Conservation (phyloP, 1,140 invertebrate species). For the Sitodiplosis mosellana region DNA sequence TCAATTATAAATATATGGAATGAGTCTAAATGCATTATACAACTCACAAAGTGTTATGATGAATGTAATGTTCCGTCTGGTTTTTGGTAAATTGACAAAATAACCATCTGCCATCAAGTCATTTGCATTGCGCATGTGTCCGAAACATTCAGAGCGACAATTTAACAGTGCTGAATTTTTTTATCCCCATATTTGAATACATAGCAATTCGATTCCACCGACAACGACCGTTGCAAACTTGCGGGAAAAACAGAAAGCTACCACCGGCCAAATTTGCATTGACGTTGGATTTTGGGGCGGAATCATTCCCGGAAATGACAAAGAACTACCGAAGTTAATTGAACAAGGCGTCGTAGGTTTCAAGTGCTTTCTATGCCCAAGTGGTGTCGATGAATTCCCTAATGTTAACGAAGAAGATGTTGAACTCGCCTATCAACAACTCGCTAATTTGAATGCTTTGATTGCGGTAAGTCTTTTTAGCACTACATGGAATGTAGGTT, state of each 20-base stretch:
- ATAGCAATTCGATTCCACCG: conserved; percentile 48
- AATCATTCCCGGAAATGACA: conserved; percentile 42
- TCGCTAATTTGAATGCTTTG: conserved; percentile 33
- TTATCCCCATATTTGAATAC: conserved; percentile 6
- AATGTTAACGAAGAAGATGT: conserved; percentile 35
- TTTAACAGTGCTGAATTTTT: not conserved
- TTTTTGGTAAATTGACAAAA: not conserved
- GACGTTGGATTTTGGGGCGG: conserved; percentile 63
- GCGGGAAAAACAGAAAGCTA: conserved; percentile 34
- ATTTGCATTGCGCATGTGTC: not conserved
- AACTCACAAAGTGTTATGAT: not conserved
- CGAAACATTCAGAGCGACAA: no score
- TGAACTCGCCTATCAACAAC: conserved; percentile 29
- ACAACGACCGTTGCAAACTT: conserved; percentile 43
- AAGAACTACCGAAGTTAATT: conserved; percentile 36
- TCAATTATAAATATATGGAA: no score
- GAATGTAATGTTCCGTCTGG: no score
- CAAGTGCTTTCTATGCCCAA: conserved; percentile 51
- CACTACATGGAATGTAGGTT: no score
- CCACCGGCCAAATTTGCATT: conserved; percentile 38
- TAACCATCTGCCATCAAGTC: not conserved
- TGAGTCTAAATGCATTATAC: no score
- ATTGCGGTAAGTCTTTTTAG: conserved; percentile 31
- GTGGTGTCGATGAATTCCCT: conserved; percentile 44
- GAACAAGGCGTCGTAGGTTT: conserved; percentile 51